phyloP scores from a whole-genome alignment of 2,113 vertebrate species.

The Sebastes fasciatus region DNA sequence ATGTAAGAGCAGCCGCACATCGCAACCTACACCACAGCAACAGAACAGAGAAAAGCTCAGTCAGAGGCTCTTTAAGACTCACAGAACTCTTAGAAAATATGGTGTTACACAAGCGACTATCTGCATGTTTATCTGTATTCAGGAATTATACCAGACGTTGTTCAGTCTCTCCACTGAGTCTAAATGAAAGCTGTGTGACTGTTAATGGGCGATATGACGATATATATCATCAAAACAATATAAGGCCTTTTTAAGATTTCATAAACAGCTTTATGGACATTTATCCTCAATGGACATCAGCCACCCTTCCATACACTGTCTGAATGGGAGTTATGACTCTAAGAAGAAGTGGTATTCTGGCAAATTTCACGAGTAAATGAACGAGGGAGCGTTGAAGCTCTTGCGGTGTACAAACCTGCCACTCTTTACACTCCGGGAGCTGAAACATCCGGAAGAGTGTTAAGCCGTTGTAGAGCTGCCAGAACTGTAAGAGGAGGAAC shows the following conservation, averaged over 20 bases:
- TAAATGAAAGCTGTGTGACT: background rate
- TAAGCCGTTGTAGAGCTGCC: conserved; percentile 94
- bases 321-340: background rate
- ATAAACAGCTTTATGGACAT: background rate
- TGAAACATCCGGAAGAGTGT: conserved; percentile 91
- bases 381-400: background rate
- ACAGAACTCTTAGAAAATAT: background rate
- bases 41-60: background rate
- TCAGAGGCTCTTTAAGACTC: background rate
- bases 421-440: conserved; percentile 94
- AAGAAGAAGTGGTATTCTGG: background rate
- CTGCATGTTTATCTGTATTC: background rate
- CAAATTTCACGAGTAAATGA: background rate
- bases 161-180: background rate
- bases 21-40: conserved; percentile 84
- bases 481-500: conserved; percentile 85
- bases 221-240: no score
- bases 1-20: conserved; percentile 95
- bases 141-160: background rate
- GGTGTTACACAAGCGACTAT: background rate
- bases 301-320: background rate
- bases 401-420: conserved; percentile 88
- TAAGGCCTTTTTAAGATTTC: background rate
- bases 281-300: background rate
- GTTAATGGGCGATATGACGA: background rate